Percentiles rank a stretch among this genome's conserved stretches.
phyloP scores from a whole-genome alignment of 2,113 vertebrate genomes.

The Ammodytes dubius region DNA sequence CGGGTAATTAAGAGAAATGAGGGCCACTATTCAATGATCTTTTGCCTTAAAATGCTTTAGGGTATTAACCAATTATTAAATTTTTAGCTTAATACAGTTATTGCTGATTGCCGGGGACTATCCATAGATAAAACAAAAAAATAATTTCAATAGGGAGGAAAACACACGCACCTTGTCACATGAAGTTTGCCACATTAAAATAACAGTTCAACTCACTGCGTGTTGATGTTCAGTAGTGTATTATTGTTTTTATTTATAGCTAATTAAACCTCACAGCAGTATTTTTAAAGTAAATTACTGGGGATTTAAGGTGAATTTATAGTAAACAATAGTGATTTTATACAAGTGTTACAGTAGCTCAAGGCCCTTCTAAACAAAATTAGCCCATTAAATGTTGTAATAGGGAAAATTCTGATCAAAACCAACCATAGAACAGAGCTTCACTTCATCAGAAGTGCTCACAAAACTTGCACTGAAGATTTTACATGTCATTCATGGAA shows the following conservation, averaged over 20 bases:
- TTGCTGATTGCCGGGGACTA: not conserved
- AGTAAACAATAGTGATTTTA: not conserved
- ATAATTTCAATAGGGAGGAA: not conserved
- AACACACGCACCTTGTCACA: not conserved
- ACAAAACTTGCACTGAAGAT: not conserved
- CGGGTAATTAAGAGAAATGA: not conserved
- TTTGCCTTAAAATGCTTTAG: not conserved
- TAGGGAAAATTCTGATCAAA: not conserved
- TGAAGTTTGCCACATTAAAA: not conserved
- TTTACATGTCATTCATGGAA: not conserved
- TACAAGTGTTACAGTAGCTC: not conserved
- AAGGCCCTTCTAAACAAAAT: not conserved
- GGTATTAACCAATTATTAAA: not conserved
- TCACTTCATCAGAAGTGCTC: not conserved
- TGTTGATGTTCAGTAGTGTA: too few species aligned
- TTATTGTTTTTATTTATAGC: not conserved
- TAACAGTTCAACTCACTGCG: not conserved
- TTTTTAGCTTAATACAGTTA: not conserved
- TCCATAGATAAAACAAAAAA: not conserved
- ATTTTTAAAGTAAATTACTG: not conserved
- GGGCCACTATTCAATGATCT: not conserved
- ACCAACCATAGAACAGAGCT: not conserved
- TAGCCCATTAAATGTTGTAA: not conserved
- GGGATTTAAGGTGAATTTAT: not conserved
- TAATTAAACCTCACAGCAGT: not conserved